Base-by-base conservation (phyloP, 2,888 invertebrate genomes). In the Blera fallax region DNA sequence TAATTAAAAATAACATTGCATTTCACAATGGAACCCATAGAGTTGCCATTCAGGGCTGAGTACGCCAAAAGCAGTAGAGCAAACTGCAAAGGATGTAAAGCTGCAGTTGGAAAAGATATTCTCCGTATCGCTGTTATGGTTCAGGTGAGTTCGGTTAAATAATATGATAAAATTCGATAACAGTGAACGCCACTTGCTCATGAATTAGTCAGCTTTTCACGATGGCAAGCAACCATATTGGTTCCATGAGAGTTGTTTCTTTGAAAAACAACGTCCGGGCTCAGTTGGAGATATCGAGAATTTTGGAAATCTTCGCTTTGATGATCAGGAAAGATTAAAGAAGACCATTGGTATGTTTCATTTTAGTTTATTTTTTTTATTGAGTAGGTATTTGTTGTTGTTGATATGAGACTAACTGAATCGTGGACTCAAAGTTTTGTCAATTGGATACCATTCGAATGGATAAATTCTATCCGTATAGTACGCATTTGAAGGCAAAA, bases 211-310 rank as follows among this genome's bases (percentile, higher is more conserved):
- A 11, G 95, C 96, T 0, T 94, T 95, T 90, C 96, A 96, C 92
- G 98, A 98, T 94, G 97, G 97, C 0, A 97, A 96, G 91, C 94
- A 95, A 88, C 94, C 97, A 0, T 95, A 95, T 89, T 99, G 98
- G 98, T 96, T 95, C 90, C 98, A 99, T 92, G 94, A 94, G 80
- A 93, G 93, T 0, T 99, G 99, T 90, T 98, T 99, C 91, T 98
- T 98, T 90, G 92, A 93, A 16, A 96, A 97, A 90, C 96, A 96
- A 88, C 94, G 95, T 1, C 97, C 97, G 0, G 93, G 94, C 76
- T 93, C 94, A 24, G 93, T 94, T 0, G 95, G 94, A 32, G 98
- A 98, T 84, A 96, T 99, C 88, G 95, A 94, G 11, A 94, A 97
- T 89, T 96, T 95, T 90, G 96, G 96, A 90, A 94, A 94, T 83